A percentile compares a stretch with the other conserved stretches of the same genome.
Conservation (phyloP, 2,797 vertebrate species). For the Cirrhinus mrigala region DNA sequence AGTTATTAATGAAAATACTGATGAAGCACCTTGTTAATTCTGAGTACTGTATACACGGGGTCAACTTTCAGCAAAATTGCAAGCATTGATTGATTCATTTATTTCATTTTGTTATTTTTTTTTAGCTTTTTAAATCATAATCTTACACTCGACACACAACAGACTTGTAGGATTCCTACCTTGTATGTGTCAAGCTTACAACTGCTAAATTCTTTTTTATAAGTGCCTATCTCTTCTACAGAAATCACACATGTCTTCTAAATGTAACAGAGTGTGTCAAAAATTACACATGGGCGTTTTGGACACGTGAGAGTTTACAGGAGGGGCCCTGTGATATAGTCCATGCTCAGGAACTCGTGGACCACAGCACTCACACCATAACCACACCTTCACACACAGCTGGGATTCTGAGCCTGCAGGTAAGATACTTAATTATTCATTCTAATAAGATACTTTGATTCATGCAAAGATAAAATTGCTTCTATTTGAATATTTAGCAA, state of each 20-base stretch:
- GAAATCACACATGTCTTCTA: conserved; percentile 74
- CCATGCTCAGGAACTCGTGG: conserved; percentile 53
- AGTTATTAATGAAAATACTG: neutral
- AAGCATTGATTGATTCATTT: too few relatives aligned
- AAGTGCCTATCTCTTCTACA: conserved; percentile 58
- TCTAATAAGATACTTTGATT: neutral
- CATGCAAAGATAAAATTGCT: neutral
- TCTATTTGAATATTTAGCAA: neutral
- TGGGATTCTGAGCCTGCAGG: conserved; percentile 37
- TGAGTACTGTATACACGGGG: neutral
- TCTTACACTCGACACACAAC: neutral
- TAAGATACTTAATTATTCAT: conserved; percentile 15
- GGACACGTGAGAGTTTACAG: conserved; percentile 54
- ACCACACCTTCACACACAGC: conserved; percentile 44
- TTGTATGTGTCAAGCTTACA: neutral
- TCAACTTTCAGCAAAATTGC: neutral
- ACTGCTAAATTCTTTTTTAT: neutral
- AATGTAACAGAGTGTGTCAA: conserved; percentile 79
- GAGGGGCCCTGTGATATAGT: conserved; percentile 64
- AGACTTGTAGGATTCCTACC: neutral
- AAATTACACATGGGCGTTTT: conserved; percentile 66
- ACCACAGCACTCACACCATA: conserved; percentile 15
- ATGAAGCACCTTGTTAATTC: neutral
- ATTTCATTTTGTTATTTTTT: neutral
- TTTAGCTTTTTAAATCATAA: neutral